These are phyloP conservation scores for Pavo muticus DNA, from an alignment of 2,113 vertebrate species.

Conservation along the genomic window DNA sequence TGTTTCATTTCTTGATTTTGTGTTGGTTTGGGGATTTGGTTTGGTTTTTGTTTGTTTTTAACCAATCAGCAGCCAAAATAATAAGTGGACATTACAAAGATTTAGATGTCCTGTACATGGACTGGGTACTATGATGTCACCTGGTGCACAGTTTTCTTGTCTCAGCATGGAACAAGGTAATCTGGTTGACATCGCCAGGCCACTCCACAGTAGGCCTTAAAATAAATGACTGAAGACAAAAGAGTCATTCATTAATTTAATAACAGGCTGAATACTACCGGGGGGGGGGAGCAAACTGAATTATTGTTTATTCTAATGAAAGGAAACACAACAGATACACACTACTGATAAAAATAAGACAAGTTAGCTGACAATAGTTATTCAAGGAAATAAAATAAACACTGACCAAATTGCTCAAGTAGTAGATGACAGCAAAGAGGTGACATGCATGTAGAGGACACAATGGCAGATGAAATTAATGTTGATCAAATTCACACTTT, in stretches of 20 bases:
- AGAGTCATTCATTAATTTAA: not conserved
- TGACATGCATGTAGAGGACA: not conserved
- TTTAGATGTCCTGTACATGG: not conserved
- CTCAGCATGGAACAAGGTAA: not conserved
- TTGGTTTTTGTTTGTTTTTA: not conserved
- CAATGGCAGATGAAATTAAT: not conserved
- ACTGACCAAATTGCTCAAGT: not conserved
- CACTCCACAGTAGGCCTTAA: not conserved
- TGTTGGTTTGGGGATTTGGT: not conserved
- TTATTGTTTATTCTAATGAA: not conserved
- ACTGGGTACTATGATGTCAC: not conserved
- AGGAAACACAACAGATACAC: not conserved
- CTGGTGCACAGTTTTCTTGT: not conserved
- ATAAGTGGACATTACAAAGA: not conserved
- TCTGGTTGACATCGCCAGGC: not conserved
- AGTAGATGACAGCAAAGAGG: not conserved
- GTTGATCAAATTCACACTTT: not conserved
- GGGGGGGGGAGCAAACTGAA: not conserved
- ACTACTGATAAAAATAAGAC: not conserved
- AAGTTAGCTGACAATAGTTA: not conserved
- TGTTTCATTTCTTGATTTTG: not conserved
- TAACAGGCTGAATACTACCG: not conserved
- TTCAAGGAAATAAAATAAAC: not conserved
- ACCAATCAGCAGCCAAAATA: not conserved
- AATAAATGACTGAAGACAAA: not conserved